Conservation (phyloP, 2,888 invertebrate genomes). For the Limnephilus auricula region DNA sequence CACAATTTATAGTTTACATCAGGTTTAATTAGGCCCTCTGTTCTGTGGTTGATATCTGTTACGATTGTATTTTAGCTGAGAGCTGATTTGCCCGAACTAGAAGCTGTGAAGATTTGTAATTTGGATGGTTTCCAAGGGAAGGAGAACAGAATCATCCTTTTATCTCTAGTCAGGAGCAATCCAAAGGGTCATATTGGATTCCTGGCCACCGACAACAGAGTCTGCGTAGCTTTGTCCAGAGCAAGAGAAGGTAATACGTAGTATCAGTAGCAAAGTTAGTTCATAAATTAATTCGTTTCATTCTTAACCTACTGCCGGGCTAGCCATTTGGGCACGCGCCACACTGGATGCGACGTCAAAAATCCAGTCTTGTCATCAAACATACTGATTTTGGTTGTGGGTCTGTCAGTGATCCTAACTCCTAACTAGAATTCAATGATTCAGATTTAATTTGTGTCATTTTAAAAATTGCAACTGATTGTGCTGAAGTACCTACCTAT, state of each 20-base stretch:
- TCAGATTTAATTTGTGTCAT: too few species aligned
- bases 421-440: too few species aligned
- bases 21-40: not conserved
- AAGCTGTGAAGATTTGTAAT: conserved; percentile 78
- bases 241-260: conserved; percentile 77
- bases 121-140: conserved; percentile 91
- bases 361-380: too few species aligned
- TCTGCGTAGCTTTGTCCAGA: conserved; percentile 88
- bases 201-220: conserved; percentile 82
- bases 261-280: not conserved
- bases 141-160: conserved; percentile 86
- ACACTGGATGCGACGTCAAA: too few species aligned
- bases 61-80: not conserved
- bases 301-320: not conserved
- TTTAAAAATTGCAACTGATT: too few species aligned
- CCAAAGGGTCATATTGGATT: conserved; percentile 83
- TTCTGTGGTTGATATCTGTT: not conserved
- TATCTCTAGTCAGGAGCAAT: conserved; percentile 89
- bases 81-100: not conserved
- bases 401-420: too few species aligned
- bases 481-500: too few species aligned
- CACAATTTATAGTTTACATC: too few species aligned
- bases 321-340: too few species aligned
- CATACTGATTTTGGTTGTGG: too few species aligned
- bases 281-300: not conserved